A percentile compares a stretch with the other conserved stretches of the same genome.
Evolutionary conservation across 53 echinoderm and acorn worm species (phyloP).

Genomic region (Astropecten irregularis): DNA sequence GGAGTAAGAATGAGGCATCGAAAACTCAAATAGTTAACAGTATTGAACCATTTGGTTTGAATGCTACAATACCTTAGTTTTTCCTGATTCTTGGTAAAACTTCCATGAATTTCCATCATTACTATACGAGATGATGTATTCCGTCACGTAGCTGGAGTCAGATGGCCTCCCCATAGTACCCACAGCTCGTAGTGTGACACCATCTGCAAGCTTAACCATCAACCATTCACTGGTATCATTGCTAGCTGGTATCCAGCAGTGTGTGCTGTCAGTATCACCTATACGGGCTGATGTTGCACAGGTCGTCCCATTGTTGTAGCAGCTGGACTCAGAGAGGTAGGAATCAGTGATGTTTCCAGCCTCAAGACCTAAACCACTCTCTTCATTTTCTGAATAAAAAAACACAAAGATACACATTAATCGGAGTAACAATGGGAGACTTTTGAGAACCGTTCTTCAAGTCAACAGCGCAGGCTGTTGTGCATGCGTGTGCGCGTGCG

Average conservation of each 20-base stretch:
- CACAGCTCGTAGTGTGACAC: slow-evolving; percentile 64
- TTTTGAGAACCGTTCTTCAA: no score
- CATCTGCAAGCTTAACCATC: slow-evolving; percentile 55
- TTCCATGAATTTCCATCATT: slow-evolving; percentile 42
- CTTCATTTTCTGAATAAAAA: slow-evolving; percentile 61
- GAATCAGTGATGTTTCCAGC: slow-evolving; percentile 60
- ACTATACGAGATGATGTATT: slow-evolving; percentile 59
- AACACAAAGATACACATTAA: no score
- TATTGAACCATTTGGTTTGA: no score
- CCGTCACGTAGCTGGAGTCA: slow-evolving; percentile 64
- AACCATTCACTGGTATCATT: slow-evolving; percentile 55
- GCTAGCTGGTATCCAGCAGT: slow-evolving; percentile 75
- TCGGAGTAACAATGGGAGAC: no score
- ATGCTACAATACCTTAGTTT: slow-evolving; percentile 16
- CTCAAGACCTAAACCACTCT: slow-evolving; percentile 68
- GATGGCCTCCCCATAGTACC: slow-evolving; percentile 63
- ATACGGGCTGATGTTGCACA: slow-evolving; percentile 73
- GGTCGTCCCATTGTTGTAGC: slow-evolving; percentile 44
- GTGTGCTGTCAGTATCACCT: slow-evolving; percentile 49
- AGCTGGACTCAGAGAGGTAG: slow-evolving; percentile 62
- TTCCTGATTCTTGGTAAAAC: slow-evolving; percentile 17
- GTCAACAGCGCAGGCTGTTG: no score
- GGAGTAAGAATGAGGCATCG: no score
- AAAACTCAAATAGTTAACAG: no score
- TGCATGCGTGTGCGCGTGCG: no score